Evolutionary conservation across 53 echinoderm and acorn worm genomes (phyloP).

Genomic region (Holothuria leucospilota): DNA sequence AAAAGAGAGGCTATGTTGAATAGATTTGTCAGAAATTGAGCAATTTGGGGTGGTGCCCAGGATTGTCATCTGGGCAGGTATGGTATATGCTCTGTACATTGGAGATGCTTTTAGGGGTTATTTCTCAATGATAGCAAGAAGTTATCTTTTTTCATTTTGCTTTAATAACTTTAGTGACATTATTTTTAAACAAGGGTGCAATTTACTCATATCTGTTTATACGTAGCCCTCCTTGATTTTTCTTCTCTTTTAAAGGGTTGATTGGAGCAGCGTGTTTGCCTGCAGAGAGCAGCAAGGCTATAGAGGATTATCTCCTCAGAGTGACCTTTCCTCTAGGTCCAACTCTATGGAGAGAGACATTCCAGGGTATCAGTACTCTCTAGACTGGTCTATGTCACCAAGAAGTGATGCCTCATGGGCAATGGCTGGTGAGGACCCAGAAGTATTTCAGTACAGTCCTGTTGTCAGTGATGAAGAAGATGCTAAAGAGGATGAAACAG

Average conservation of each 20-base stretch:
- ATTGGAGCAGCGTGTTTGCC: constrained; percentile 43
- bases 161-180: no score
- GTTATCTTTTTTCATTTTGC: no score
- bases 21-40: no score
- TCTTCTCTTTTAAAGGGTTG: constrained; percentile 5
- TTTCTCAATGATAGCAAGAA: no score
- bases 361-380: constrained; percentile 20
- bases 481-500: neutral
- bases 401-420: constrained; percentile 25
- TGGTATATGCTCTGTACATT: no score
- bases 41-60: no score
- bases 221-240: neutral
- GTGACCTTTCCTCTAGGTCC: constrained; percentile 24
- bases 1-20: no score
- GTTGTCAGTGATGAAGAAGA: constrained; percentile 28
- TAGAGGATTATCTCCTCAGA: constrained; percentile 27
- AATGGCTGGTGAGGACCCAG: neutral
- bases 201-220: no score
- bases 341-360: constrained; percentile 28
- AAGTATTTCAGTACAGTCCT: constrained; percentile 8
- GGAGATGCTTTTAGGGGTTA: no score
- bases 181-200: no score
- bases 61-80: no score
- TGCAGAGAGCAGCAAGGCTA: constrained; percentile 26
- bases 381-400: constrained; percentile 13